Evolutionary conservation across 2,113 vertebrate species (phyloP).

Genomic region (Pteronura brasiliensis): DNA sequence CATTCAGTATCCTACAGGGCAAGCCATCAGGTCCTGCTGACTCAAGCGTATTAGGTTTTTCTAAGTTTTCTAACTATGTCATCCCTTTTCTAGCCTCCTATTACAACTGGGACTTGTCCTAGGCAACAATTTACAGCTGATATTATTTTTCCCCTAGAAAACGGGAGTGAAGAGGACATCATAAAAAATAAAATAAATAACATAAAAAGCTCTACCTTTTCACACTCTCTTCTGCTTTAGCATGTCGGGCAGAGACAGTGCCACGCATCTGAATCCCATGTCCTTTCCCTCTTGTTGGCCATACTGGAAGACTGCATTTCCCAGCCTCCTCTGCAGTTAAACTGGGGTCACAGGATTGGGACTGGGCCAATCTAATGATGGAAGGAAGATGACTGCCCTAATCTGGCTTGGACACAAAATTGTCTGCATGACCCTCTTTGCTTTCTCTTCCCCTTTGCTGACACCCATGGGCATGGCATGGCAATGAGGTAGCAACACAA

Average conservation of each 20-base stretch:
- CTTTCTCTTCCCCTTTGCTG: neutral
- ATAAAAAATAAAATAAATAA: conserved; percentile 58
- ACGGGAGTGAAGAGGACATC: neutral
- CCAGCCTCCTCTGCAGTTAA: neutral
- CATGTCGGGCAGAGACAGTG: neutral
- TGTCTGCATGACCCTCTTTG: neutral
- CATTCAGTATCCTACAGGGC: conserved; percentile 65
- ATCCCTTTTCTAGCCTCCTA: conserved; percentile 43
- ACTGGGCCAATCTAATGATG: neutral
- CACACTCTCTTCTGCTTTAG: neutral
- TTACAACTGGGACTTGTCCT: conserved; percentile 48
- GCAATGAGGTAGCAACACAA: neutral
- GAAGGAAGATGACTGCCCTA: neutral
- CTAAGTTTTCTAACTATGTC: conserved; percentile 57
- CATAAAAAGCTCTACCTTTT: conserved; percentile 26
- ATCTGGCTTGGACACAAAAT: neutral
- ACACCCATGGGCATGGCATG: neutral
- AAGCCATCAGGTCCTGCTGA: conserved; percentile 70
- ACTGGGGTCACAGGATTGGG: neutral
- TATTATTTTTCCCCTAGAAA: neutral
- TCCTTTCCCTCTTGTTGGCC: neutral
- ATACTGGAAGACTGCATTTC: conserved; percentile 1
- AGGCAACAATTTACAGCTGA: conserved; percentile 57
- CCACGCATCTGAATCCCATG: neutral
- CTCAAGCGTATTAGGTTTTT: conserved; percentile 66